A percentile compares a stretch with the other conserved stretches of the same genome.
Evolutionary conservation across 2,113 vertebrate species (phyloP).

Genomic region (Eretmochelys imbricata): DNA sequence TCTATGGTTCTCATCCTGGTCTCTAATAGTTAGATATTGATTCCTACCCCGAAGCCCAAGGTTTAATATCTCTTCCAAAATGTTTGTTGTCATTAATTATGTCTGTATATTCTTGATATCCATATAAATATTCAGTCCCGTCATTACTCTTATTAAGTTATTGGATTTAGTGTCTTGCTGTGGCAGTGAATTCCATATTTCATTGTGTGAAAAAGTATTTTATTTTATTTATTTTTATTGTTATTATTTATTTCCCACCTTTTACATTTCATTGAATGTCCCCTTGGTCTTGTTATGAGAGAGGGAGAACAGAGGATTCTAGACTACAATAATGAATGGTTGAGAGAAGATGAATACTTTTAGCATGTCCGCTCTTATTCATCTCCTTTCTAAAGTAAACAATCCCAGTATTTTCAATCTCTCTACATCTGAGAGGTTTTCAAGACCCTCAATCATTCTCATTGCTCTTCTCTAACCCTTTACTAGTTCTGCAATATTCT

Average conservation of each 20-base stretch:
- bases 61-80: background rate
- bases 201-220: background rate
- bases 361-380: background rate
- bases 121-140: background rate
- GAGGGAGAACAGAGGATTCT: background rate
- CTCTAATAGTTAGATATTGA: background rate
- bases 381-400: background rate
- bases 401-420: background rate
- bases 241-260: background rate
- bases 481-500: background rate
- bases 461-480: background rate
- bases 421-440: background rate
- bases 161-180: constrained; percentile 23
- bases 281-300: background rate
- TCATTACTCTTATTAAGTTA: background rate
- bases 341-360: background rate
- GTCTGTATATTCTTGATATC: background rate
- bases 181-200: constrained; percentile 5
- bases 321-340: background rate
- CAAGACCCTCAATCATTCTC: background rate
- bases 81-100: background rate
- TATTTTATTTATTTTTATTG: constrained; percentile 12
- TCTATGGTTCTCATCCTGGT: background rate
- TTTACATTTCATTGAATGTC: background rate
- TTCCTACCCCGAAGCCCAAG: background rate